Conservation (phyloP, 2,113 vertebrate species). For the Gulo gulo region DNA sequence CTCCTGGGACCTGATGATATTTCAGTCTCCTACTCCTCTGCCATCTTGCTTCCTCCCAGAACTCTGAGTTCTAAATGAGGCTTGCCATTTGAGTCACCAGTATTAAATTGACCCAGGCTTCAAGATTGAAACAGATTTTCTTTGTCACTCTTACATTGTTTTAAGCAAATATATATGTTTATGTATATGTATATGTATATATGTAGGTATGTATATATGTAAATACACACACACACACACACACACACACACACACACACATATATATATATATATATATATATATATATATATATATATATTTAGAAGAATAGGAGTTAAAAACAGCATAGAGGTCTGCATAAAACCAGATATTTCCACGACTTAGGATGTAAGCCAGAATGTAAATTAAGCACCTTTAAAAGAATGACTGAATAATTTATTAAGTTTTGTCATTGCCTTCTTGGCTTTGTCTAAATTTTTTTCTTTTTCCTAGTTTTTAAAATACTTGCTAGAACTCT, state of each 20-base stretch:
- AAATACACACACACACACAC: no score
- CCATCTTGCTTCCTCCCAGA: background rate
- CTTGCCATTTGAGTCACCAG: constrained; percentile 1
- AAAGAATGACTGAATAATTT: background rate
- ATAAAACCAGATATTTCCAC: background rate
- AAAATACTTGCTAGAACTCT: background rate
- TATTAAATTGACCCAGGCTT: background rate
- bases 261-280: no score
- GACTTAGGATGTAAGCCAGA: background rate
- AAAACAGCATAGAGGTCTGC: background rate
- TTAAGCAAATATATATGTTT: background rate
- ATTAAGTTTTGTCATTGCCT: background rate
- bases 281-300: no score
- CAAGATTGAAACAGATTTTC: constrained; percentile 19
- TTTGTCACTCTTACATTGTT: constrained; percentile 4
- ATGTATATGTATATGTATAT: no score
- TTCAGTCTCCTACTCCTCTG: no score
- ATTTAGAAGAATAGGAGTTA: background rate
- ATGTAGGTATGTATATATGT: no score
- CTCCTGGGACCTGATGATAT: no score
- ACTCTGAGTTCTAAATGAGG: background rate
- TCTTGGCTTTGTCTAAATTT: background rate
- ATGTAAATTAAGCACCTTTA: constrained; percentile 18
- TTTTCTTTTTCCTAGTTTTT: background rate
- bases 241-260: no score